These are phyloP conservation scores for Otus sunia DNA, from an alignment of 2,113 vertebrate species.

Conservation along the genomic window DNA sequence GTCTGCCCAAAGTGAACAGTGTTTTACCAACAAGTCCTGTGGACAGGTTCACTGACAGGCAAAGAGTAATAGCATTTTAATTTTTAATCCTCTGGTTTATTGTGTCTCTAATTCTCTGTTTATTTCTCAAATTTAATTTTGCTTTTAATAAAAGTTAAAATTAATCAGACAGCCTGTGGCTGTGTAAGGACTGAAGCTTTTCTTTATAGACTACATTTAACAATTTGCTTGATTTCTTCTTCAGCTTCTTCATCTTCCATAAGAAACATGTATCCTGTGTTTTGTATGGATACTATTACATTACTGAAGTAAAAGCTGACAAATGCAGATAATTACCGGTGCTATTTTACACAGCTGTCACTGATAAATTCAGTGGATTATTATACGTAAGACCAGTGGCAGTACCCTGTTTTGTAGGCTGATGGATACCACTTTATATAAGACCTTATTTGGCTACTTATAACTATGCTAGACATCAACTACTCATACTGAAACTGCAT, in stretches of 20 bases:
- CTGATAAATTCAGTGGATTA: neutral
- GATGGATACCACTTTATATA: neutral
- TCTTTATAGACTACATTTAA: neutral
- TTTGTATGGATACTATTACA: neutral
- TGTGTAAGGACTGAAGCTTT: neutral
- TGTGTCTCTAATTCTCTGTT: neutral
- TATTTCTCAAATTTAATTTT: conserved; percentile 2
- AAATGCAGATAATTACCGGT: neutral
- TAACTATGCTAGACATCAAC: neutral
- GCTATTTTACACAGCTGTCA: neutral
- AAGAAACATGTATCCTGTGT: neutral
- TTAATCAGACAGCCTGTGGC: neutral
- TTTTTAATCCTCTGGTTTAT: neutral
- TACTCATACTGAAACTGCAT: neutral
- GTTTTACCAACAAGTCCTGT: neutral
- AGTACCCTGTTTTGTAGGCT: neutral
- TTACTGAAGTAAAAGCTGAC: neutral
- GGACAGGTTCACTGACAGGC: neutral
- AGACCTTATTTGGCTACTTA: neutral
- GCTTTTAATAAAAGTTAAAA: neutral
- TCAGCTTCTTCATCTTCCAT: neutral
- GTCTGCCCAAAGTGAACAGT: neutral
- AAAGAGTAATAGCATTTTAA: conserved; percentile 1
- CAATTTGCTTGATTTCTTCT: neutral
- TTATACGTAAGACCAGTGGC: neutral